phyloP scores from a whole-genome alignment of 2,888 invertebrate species.

The Zygaena filipendulae region DNA sequence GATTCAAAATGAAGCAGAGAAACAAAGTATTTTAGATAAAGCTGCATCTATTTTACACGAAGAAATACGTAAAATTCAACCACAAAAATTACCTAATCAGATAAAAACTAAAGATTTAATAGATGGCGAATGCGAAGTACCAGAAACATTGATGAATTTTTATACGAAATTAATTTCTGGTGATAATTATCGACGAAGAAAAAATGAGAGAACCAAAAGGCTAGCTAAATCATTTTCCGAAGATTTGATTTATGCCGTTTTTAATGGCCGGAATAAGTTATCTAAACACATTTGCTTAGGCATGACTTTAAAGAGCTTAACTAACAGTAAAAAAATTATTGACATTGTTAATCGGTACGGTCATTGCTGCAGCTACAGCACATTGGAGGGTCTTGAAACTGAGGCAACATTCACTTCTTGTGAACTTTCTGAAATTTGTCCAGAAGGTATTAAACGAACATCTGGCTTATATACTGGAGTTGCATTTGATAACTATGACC shows the following conservation, averaged over 20 bases:
- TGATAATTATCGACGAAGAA: too few species aligned
- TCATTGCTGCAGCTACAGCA: slow-evolving; percentile 7
- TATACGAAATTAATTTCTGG: too few species aligned
- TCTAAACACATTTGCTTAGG: slow-evolving; percentile 3
- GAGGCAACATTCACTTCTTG: slow-evolving; percentile 7
- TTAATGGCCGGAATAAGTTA: slow-evolving; percentile 1
- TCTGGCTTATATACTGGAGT: slow-evolving; percentile 19
- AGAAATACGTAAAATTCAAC: too few species aligned
- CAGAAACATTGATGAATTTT: too few species aligned
- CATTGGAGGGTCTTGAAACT: slow-evolving; percentile 7
- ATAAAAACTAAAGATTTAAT: too few species aligned
- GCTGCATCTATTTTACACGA: too few species aligned
- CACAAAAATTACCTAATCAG: too few species aligned
- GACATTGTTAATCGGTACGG: slow-evolving; percentile 9
- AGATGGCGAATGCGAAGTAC: too few species aligned
- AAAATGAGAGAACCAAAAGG: too few species aligned
- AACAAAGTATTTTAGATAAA: too few species aligned
- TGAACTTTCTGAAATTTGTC: slow-evolving; percentile 5
- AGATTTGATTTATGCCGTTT: slow-evolving; percentile 6
- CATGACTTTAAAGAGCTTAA: slow-evolving; percentile 9
- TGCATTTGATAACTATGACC: slow-evolving; percentile 15
- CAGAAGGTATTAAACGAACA: slow-evolving; percentile 6
- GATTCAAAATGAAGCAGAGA: too few species aligned
- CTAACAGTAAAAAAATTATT: slow-evolving; percentile 7
- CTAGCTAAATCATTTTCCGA: too few species aligned